A percentile compares a stretch with the other conserved stretches of the same genome.
Conservation (phyloP, 2,113 vertebrate species). For the Narcine bancroftii region DNA sequence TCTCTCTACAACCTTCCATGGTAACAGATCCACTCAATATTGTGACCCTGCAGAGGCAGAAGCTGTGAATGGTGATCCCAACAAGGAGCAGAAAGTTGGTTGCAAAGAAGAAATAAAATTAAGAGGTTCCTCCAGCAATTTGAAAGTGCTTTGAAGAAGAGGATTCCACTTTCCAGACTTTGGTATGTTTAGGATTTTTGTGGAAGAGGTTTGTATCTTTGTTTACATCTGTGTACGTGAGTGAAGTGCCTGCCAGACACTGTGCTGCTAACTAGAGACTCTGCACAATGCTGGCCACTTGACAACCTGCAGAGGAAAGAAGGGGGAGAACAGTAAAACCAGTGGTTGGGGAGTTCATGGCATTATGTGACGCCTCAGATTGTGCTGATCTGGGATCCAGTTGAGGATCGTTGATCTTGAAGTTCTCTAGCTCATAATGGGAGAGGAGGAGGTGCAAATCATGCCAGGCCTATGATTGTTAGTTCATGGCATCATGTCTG, state of each 20-base stretch:
- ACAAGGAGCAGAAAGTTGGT: too few species aligned
- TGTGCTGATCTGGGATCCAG: neutral
- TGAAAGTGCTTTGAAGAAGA: neutral
- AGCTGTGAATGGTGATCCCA: neutral
- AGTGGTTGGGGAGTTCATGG: neutral
- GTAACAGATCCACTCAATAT: neutral
- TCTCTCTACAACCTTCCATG: neutral
- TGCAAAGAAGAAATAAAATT: neutral
- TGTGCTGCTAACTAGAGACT: neutral
- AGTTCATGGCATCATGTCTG: too few species aligned
- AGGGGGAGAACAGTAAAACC: neutral
- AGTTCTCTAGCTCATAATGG: neutral
- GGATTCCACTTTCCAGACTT: neutral
- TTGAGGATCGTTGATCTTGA: neutral
- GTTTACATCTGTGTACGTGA: too few species aligned
- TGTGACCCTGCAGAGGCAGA: neutral
- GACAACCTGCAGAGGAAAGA: neutral
- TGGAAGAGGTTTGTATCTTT: neutral
- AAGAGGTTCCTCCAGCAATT: neutral
- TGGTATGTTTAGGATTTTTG: neutral
- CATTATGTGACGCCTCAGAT: neutral
- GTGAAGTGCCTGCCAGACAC: neutral
- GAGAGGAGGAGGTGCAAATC: neutral
- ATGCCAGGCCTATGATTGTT: too few species aligned
- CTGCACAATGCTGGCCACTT: neutral